Base-by-base conservation (phyloP, 2,113 vertebrate genomes). In the Scomber scombrus region DNA sequence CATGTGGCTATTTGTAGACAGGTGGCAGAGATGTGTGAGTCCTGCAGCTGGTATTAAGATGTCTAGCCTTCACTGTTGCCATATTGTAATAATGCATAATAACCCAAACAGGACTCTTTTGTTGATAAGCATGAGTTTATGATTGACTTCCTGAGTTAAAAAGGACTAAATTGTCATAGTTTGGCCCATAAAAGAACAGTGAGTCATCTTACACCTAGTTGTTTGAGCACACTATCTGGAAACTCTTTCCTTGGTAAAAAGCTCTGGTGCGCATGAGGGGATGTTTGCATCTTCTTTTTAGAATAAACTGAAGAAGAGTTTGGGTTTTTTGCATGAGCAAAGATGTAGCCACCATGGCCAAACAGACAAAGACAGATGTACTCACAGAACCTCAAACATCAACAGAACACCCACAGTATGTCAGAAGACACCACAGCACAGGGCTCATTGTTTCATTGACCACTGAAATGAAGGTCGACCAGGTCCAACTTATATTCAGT, bases 1-100 rank as follows among this genome's bases (percentile, higher is more conserved):
- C 84, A 78, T 60, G 51, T 56, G 61, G 51, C 57, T 71, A 60
- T 88, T 83, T 76, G 67, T 51, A 65, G 79, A 75, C 79, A 71
- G 64, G 63, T 73, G 47, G 78, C 57, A 75, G 23, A 67, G 73
- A 76, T 2, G 40, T 76, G 79, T 45, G 68, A 80, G 52, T 71
- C 65, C 63, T 74, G 21, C 71, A 66, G 78, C 82, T 51, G 69
- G 60, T 55, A 54, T 87, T 81, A 75, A 60, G 74, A 78, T 31
- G 68, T 81, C 76, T 76, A 43, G 69, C 43, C 54, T 19, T 84
- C 64, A 60, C 50, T 56, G 71, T 81, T 85, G 50, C 77, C 79
- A 78, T 76, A 21, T 61, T 70, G 34, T 71, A 71, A 84, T 84
- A 63, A 75, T 81, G 26, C 23, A 54, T 72, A 60, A 76, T 71